A percentile compares a stretch with the other conserved stretches of the same genome.
These are phyloP conservation scores for Chymomyza fuscimana DNA, from an alignment of 2,888 invertebrate species.

Conservation along the genomic window DNA sequence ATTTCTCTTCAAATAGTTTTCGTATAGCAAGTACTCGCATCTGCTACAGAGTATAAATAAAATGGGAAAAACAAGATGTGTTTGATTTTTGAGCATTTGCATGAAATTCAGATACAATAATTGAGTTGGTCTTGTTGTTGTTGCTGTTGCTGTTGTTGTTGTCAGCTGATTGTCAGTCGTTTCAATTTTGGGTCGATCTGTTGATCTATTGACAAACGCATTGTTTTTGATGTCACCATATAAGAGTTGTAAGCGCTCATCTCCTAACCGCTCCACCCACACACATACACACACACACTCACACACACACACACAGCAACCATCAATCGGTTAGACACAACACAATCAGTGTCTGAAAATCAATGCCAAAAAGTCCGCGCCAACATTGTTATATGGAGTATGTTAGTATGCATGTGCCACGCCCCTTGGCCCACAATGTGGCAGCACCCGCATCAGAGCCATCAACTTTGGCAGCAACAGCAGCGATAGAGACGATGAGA, in stretches of 20 bases:
- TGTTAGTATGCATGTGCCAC: conserved; percentile 24
- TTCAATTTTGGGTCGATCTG: conserved; percentile 31
- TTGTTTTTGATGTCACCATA: conserved; percentile 30
- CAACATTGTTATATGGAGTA: neutral
- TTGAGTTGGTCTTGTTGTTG: neutral
- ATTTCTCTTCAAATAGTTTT: too few relatives aligned
- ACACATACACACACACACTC: neutral
- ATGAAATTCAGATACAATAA: conserved; percentile 48
- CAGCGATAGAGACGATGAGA: too few relatives aligned
- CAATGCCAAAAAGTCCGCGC: conserved; percentile 33
- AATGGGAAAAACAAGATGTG: conserved; percentile 42
- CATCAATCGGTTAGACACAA: conserved; percentile 57
- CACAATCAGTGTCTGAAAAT: conserved; percentile 62
- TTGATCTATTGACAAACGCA: conserved; percentile 61
- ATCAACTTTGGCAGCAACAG: neutral
- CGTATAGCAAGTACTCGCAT: too few relatives aligned
- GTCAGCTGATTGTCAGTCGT: conserved; percentile 16
- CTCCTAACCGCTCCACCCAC: neutral
- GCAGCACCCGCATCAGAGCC: neutral
- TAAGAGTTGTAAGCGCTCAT: conserved; percentile 9
- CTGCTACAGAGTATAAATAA: neutral
- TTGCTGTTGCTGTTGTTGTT: neutral
- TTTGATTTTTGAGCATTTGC: conserved; percentile 57
- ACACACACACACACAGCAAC: conserved; percentile 28
- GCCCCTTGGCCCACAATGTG: conserved; percentile 18